Evolutionary conservation across 2,797 vertebrate genomes (phyloP).

Genomic region (Cryptoprocta ferox): DNA sequence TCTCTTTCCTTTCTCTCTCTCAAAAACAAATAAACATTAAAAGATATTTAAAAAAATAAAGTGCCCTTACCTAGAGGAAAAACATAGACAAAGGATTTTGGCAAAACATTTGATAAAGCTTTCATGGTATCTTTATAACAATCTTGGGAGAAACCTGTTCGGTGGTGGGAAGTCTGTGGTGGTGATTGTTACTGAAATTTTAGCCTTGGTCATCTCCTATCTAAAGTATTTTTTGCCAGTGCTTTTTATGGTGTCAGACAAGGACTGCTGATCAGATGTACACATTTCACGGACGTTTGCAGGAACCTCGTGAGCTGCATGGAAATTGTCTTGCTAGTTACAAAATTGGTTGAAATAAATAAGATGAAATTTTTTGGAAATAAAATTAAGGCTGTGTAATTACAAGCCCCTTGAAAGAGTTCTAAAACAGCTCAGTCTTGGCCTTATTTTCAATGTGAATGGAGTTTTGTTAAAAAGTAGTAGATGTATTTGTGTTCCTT

Average conservation of each 20-base stretch:
- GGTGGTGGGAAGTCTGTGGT: not conserved
- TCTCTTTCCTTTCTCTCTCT: too few species aligned
- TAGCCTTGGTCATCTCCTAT: constrained; percentile 12
- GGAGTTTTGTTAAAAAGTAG: not conserved
- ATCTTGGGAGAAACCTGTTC: not conserved
- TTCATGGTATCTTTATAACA: not conserved
- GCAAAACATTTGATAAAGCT: constrained; percentile 44
- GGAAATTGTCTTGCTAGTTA: not conserved
- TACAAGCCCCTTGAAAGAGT: not conserved
- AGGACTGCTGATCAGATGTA: not conserved
- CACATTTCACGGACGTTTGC: not conserved
- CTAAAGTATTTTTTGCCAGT: not conserved
- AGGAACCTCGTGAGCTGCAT: not conserved
- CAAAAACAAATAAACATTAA: too few species aligned
- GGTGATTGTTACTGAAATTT: constrained; percentile 22
- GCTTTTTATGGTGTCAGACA: constrained; percentile 17
- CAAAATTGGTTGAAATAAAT: not conserved
- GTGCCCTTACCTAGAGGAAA: constrained; percentile 11
- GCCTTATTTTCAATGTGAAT: not conserved
- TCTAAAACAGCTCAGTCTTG: not conserved
- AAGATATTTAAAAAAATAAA: not conserved
- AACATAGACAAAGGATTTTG: constrained; percentile 7
- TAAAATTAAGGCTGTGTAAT: not conserved
- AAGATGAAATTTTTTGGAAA: constrained; percentile 14
- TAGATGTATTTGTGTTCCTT: not conserved